Percentiles rank a stretch among this genome's conserved stretches.
phyloP scores from a whole-genome alignment of 2,888 invertebrate species.

The Nomada ruficornis region DNA sequence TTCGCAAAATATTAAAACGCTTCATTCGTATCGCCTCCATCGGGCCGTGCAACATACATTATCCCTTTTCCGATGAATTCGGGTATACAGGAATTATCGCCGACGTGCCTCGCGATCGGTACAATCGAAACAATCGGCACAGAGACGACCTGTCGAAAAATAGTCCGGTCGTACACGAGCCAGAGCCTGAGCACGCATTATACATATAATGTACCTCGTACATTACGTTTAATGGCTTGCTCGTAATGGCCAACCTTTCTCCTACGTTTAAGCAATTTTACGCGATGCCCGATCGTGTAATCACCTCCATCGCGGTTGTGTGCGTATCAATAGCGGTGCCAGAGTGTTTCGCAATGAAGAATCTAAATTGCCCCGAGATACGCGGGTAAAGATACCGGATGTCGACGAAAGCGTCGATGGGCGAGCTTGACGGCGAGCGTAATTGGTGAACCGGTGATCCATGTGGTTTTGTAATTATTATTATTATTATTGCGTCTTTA shows the following conservation, averaged over 20 bases:
- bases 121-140: constrained; percentile 7
- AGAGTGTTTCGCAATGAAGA: background rate
- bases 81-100: constrained; percentile 37
- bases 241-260: constrained; percentile 64
- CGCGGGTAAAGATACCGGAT: constrained; percentile 6
- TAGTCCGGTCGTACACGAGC: constrained; percentile 43
- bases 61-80: constrained; percentile 24
- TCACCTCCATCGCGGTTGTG: constrained; percentile 51
- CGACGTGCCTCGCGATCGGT: constrained; percentile 32
- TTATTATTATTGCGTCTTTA: too few species aligned
- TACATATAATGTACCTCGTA: constrained; percentile 40
- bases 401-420: constrained; percentile 15
- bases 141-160: constrained; percentile 38
- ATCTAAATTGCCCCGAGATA: constrained; percentile 40
- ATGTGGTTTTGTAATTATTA: too few species aligned
- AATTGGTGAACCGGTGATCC: constrained; percentile 22
- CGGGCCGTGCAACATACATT: constrained; percentile 24
- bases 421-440: background rate
- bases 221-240: constrained; percentile 69
- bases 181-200: constrained; percentile 37
- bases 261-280: constrained; percentile 67
- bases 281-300: constrained; percentile 63
- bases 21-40: constrained; percentile 41
- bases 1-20: constrained; percentile 37
- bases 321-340: constrained; percentile 40